Evolutionary conservation across 92 coral and sea anemone genomes (phyloP), one percentile per base, ranked within the genome.

Genomic region (Metridium senile): DNA sequence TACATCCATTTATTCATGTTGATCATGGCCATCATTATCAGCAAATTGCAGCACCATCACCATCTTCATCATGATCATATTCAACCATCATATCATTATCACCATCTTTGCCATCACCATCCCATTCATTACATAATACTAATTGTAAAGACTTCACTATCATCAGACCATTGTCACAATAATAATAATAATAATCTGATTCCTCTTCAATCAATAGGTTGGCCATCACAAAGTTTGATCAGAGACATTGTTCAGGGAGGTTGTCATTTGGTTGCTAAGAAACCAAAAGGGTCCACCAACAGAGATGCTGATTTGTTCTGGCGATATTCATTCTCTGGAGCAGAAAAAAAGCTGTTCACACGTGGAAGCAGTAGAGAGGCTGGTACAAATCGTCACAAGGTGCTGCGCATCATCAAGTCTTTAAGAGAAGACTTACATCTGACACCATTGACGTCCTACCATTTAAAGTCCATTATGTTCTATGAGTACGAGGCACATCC

Each of bases 251-350:
- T 63, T 9, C 61, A 18, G 2, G 85, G 62, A 33, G 97, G 92
- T 18, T 92, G 97, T 63, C 92, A 86, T 56, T 58, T 92, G 22
- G 92, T 92, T 62, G 92, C 92, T 45, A 92, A 92, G 82, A 76
- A 74, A 45, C 89, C 97, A 26, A 84, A 72, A 61, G 65, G 69
- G 10, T 31, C 26, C 51, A 17, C 17, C 27, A 72, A 69, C 31
- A 27, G 66, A 2, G 68, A 61, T 0, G 89, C 80, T 59, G 72
- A 67, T 22, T 82, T 76, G 26, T 26, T 86, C 7, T 89, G 92
- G 94, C 54, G 80, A 10, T 92, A 57, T 75, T 89, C 97, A 26
- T 92, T 92, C 58, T 83, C 92, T 1, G 7, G n/a, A 9, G 92
- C 97, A 13, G 94, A 89, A 62, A 92, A 89, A 76, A 86, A 70